phyloP scores from a whole-genome alignment of 2,797 vertebrate species.

The Protosalanx chinensis region DNA sequence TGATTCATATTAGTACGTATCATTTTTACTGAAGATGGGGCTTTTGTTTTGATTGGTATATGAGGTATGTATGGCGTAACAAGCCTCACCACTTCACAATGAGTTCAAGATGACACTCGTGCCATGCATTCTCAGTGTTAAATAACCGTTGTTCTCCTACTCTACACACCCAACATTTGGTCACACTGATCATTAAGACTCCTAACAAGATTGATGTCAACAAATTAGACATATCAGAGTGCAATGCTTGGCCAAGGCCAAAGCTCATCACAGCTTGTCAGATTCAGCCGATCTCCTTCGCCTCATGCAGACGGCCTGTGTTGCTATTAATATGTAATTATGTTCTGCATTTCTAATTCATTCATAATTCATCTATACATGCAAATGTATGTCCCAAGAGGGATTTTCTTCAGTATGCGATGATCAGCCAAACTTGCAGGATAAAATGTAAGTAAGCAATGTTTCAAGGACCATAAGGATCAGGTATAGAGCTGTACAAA shows the following conservation, averaged over 20 bases:
- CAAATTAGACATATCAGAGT: slow-evolving; percentile 39
- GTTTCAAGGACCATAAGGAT: slow-evolving; percentile 17
- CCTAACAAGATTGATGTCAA: slow-evolving; percentile 54
- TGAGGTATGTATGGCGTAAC: slow-evolving; percentile 46
- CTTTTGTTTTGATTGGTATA: no score
- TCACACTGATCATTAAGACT: slow-evolving; percentile 52
- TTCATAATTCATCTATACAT: slow-evolving; percentile 49
- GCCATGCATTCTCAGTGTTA: slow-evolving; percentile 42
- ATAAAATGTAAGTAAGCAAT: not conserved
- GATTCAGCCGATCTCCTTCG: slow-evolving; percentile 30
- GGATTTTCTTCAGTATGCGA: slow-evolving; percentile 44
- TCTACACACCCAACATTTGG: slow-evolving; percentile 44
- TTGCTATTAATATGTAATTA: slow-evolving; percentile 39
- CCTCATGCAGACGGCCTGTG: slow-evolving; percentile 24
- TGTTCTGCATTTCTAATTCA: slow-evolving; percentile 20
- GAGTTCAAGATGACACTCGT: slow-evolving; percentile 54
- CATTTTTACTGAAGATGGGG: no score
- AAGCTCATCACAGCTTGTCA: slow-evolving; percentile 34
- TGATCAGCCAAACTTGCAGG: slow-evolving; percentile 44
- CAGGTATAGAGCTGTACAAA: slow-evolving; percentile 38
- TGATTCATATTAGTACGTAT: slow-evolving; percentile 13
- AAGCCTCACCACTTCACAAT: slow-evolving; percentile 43
- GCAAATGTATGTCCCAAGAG: slow-evolving; percentile 42
- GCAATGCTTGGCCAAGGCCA: slow-evolving; percentile 28
- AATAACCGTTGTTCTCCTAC: slow-evolving; percentile 46